These are phyloP conservation scores for Corythornis madagascariensis DNA, from an alignment of 2,113 vertebrate genomes.

Conservation along the genomic window DNA sequence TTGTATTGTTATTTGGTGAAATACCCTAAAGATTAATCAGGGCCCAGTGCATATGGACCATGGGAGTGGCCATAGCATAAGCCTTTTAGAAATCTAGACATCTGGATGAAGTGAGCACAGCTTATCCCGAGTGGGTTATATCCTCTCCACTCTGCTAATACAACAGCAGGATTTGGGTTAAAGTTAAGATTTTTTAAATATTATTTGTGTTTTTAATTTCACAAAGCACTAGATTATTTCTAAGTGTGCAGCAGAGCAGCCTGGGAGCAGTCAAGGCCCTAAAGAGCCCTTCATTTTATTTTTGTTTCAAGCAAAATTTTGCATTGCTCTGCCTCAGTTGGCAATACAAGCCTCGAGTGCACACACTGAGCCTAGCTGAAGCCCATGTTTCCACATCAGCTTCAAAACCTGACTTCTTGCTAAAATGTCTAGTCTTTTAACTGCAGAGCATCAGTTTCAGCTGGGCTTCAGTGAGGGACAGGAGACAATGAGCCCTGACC, in stretches of 20 bases:
- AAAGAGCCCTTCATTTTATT: background rate
- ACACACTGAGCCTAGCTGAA: background rate
- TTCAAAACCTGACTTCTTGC: background rate
- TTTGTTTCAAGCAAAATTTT: background rate
- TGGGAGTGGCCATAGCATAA: conserved; percentile 2
- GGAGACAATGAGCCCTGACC: background rate
- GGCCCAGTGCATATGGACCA: background rate
- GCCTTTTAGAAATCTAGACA: conserved; percentile 33
- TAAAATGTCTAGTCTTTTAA: background rate
- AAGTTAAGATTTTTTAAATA: conserved; percentile 1
- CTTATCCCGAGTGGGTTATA: background rate
- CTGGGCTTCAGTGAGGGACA: background rate
- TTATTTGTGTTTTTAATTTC: conserved; percentile 23
- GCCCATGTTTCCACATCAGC: background rate
- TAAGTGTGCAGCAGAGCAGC: background rate
- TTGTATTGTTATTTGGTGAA: conserved; percentile 25
- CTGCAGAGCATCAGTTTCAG: background rate
- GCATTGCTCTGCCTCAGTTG: background rate
- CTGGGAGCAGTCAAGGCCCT: background rate
- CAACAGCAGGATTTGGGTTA: conserved; percentile 5
- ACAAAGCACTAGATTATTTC: background rate
- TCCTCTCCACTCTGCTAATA: background rate
- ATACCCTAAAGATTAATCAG: conserved; percentile 21
- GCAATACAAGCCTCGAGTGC: background rate
- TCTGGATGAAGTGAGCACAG: conserved; percentile 5